phyloP scores from a whole-genome alignment of 2,888 invertebrate species.

The Digitonthophagus gazella region DNA sequence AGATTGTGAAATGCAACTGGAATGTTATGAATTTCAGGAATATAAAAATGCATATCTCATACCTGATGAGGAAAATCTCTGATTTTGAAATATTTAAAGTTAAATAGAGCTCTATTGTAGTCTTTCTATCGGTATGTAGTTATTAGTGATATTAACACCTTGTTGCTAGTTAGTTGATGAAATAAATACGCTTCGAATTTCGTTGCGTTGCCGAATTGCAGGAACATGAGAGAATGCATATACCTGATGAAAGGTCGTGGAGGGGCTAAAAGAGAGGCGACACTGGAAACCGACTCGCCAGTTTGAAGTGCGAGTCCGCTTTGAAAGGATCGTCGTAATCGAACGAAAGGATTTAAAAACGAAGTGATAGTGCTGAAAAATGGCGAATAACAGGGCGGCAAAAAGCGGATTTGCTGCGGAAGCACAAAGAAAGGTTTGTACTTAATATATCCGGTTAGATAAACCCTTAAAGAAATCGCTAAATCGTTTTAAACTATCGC shows the following conservation, averaged over 20 bases:
- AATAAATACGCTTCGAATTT: too few species aligned
- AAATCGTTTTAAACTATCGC: neutral
- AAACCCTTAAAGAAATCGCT: neutral
- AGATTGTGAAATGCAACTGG: too few species aligned
- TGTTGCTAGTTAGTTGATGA: too few species aligned
- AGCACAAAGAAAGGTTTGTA: conserved; percentile 88
- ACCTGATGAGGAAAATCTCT: too few species aligned
- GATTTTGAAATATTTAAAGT: neutral
- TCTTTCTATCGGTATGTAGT: neutral
- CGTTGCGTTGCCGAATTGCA: too few species aligned
- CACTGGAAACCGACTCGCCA: conserved; percentile 21
- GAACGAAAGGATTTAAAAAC: neutral
- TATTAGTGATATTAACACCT: too few species aligned
- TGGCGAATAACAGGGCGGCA: conserved; percentile 81
- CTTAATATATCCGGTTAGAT: neutral
- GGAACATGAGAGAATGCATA: too few species aligned
- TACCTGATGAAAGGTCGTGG: too few species aligned
- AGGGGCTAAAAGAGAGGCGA: conserved; percentile 14
- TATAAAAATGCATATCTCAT: too few species aligned
- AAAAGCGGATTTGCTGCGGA: conserved; percentile 96
- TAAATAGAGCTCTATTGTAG: neutral
- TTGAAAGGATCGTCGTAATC: conserved; percentile 9
- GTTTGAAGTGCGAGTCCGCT: conserved; percentile 21
- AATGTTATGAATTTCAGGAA: too few species aligned
- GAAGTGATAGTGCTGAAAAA: conserved; percentile 43